Conservation (phyloP, 2,888 invertebrate genomes). For the Dynastes grantii region DNA sequence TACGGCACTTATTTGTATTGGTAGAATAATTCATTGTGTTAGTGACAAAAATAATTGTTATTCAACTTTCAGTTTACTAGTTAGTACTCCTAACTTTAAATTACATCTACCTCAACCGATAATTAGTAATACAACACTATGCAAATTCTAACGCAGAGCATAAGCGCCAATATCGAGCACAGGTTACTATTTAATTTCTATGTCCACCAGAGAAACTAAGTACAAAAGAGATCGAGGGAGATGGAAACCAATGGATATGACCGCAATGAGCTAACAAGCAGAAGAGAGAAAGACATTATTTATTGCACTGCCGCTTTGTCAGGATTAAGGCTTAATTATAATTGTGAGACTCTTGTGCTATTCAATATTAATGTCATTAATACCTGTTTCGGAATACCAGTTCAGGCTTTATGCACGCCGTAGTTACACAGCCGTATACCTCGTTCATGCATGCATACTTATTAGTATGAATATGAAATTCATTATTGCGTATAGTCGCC, state of each 20-base stretch:
- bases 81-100: constrained; percentile 4
- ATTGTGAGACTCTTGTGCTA: constrained; percentile 11
- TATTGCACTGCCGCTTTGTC: not conserved
- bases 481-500: too few relatives aligned
- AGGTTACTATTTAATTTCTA: constrained; percentile 1
- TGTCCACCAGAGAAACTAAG: not conserved
- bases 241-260: not conserved
- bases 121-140: constrained; percentile 23
- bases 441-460: too few relatives aligned
- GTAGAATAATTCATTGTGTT: too few relatives aligned
- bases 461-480: too few relatives aligned
- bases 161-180: constrained; percentile 17
- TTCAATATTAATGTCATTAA: constrained; percentile 15
- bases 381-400: constrained; percentile 5
- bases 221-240: not conserved
- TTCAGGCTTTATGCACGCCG: constrained; percentile 5
- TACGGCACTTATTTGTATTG: too few relatives aligned
- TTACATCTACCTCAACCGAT: constrained; percentile 1
- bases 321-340: constrained; percentile 27
- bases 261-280: not conserved
- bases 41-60: too few relatives aligned
- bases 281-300: constrained; percentile 22
- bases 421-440: too few relatives aligned
- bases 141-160: constrained; percentile 21
- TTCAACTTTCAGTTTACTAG: too few relatives aligned